Percentiles rank a stretch among this genome's conserved stretches.
Evolutionary conservation across 2,113 vertebrate genomes (phyloP).

Genomic region (Spea bombifrons): DNA sequence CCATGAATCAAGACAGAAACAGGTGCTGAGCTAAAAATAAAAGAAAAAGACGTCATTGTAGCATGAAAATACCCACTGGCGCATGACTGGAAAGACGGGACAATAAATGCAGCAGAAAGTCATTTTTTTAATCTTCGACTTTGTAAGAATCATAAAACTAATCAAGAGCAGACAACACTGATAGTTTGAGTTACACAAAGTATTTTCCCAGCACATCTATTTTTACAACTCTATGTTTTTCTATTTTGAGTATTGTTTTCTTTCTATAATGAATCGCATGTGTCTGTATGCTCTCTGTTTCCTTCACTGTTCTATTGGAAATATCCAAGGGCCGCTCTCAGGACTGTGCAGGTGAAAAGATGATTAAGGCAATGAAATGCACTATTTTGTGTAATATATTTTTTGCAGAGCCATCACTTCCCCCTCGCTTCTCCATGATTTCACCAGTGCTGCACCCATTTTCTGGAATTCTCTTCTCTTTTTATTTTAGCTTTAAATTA

Average conservation of each 20-base stretch:
- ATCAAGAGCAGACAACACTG: conserved; percentile 10
- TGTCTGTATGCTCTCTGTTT: conserved; percentile 4
- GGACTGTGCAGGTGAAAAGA: not conserved
- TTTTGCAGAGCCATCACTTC: too few species aligned
- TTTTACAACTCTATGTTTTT: conserved; percentile 16
- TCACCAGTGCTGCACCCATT: too few species aligned
- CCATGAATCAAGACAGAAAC: conserved; percentile 2
- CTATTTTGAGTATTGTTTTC: not conserved
- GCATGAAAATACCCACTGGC: conserved; percentile 16
- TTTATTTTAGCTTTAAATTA: too few species aligned
- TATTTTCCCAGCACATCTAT: conserved; percentile 8
- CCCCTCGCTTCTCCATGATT: too few species aligned
- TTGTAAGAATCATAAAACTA: conserved; percentile 33
- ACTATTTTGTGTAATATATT: too few species aligned
- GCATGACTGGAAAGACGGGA: conserved; percentile 30
- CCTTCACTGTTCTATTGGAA: not conserved
- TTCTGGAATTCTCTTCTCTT: too few species aligned
- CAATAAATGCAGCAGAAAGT: conserved; percentile 19
- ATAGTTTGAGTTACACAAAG: not conserved
- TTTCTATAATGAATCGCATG: conserved; percentile 7
- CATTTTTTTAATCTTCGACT: conserved; percentile 11
- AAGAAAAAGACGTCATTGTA: conserved; percentile 11
- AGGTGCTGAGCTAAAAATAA: conserved; percentile 32
- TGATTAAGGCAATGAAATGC: not conserved
- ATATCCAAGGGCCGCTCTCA: not conserved